Conservation (phyloP, 1,140 invertebrate species). For the Dendroctonus valens region DNA sequence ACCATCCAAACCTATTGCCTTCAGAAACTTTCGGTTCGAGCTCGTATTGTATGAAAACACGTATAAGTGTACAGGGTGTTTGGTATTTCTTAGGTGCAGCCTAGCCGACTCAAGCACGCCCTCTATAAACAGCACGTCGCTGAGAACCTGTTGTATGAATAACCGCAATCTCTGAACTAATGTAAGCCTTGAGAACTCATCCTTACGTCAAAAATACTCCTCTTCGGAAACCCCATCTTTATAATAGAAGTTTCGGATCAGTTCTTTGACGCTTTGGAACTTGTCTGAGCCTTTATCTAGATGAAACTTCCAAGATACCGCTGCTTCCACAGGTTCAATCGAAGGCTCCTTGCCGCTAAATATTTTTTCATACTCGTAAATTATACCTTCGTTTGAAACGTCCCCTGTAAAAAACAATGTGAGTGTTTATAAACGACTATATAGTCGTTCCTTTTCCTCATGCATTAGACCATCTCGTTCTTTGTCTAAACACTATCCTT, state of each 20-base stretch:
- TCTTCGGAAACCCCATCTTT: not conserved
- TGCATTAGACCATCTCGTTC: too few relatives aligned
- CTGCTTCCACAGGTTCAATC: not conserved
- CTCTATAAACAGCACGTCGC: constrained; percentile 1
- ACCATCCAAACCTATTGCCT: not conserved
- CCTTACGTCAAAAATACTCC: not conserved
- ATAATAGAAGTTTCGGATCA: not conserved
- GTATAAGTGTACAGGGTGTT: constrained; percentile 2
- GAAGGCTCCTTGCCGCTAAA: not conserved
- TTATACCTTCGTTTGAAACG: constrained; percentile 4
- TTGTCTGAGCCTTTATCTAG: not conserved
- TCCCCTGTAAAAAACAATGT: too few relatives aligned
- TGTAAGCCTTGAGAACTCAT: not conserved
- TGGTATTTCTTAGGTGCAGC: not conserved
- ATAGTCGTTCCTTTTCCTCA: too few relatives aligned
- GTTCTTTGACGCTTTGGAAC: not conserved
- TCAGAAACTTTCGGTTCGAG: constrained; percentile 6
- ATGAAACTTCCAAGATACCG: not conserved
- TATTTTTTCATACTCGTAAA: not conserved
- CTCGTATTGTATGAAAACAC: not conserved
- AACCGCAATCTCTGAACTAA: not conserved
- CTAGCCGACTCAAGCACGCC: constrained; percentile 6
- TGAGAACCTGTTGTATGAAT: not conserved
- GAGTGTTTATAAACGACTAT: too few relatives aligned
- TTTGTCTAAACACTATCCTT: too few relatives aligned